phyloP scores from a whole-genome alignment of 35 echinoderm and acorn worm species.

The Anneissia japonica region DNA sequence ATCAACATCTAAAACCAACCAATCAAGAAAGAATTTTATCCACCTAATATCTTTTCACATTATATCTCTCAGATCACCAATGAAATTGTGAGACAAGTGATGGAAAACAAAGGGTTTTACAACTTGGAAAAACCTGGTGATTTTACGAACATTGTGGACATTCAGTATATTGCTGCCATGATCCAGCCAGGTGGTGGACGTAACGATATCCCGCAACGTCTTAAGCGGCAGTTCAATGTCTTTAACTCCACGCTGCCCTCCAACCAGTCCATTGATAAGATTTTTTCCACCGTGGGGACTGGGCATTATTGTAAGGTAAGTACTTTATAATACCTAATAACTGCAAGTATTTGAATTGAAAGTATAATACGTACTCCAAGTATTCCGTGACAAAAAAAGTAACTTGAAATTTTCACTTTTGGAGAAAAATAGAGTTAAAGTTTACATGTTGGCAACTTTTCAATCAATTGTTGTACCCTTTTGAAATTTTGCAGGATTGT shows the following conservation, averaged over 20 bases:
- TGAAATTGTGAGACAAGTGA: slow-evolving; percentile 95
- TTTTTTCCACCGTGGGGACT: slow-evolving; percentile 62
- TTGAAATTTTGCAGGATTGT: too few relatives aligned
- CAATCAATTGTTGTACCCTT: neutral
- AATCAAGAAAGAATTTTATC: neutral
- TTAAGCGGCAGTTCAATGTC: slow-evolving; percentile 98
- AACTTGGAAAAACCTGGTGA: slow-evolving; percentile 97
- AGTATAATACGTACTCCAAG: neutral
- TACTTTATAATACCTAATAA: neutral
- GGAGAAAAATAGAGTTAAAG: neutral
- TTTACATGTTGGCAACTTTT: too few relatives aligned
- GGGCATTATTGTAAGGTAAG: slow-evolving; percentile 92
- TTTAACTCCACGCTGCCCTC: slow-evolving; percentile 95
- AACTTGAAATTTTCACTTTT: neutral
- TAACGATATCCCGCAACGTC: slow-evolving; percentile 96
- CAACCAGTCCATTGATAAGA: slow-evolving; percentile 96
- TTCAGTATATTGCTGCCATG: slow-evolving; percentile 96
- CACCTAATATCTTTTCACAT: neutral
- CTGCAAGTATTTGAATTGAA: neutral
- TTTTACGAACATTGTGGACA: slow-evolving; percentile 98
- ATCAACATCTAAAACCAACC: too few relatives aligned
- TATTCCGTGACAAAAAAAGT: neutral
- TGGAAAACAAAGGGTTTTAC: slow-evolving; percentile 90
- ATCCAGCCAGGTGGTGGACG: slow-evolving; percentile 93
- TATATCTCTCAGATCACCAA: slow-evolving; percentile 71